Base-by-base conservation (phyloP, 2,888 invertebrate genomes). In the Cremastobaeus sp. region DNA sequence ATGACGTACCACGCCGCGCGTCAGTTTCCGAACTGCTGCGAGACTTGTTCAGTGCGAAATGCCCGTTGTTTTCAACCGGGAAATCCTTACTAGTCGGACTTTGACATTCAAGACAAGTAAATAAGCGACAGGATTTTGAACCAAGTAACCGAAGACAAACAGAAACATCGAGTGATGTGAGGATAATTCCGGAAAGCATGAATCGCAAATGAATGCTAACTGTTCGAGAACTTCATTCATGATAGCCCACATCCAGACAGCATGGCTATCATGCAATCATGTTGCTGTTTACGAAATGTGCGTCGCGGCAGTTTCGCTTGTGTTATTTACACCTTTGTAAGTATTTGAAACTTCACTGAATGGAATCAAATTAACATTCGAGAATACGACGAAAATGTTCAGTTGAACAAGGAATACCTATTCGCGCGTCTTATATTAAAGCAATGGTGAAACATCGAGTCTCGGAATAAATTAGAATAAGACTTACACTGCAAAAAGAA, bases 241-340 rank as follows among this genome's bases (percentile, higher is more conserved):
- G 72, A 43, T 74, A 60, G 66, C 21, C 74, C 74, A 76, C 74
- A 74, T 77, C 52, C 59, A 35, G 55, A 59, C 75, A 86, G 71
- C 78, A 94, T 94, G 94, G 90, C 93, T 37, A 91, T 94, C 79
- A 90, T 94, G 80, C 91, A 92, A 79, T 93, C 93, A 1, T 94
- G 94, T 83, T 94, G 94, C 86, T 94, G 93, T 82, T 93, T 93
- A 92, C 90, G 92, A 64, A 93, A 93, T 45, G 91, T 94, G 5
- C 91, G 94, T 30, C 90, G 90, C 78, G 94, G 94, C 28, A 93
- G 93, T 85, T 93, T 92, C 83, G 93, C 93, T 20, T 91, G 93
- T 70, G 93, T 92, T 2, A 80, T 92, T 76, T 94, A 93, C 82
- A 92, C 93, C 0, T 88, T 91, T 90, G 94, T 94, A 88, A 90